Evolutionary conservation across 1,140 invertebrate genomes (phyloP).

Genomic region (Zeugodacus cucurbitae): DNA sequence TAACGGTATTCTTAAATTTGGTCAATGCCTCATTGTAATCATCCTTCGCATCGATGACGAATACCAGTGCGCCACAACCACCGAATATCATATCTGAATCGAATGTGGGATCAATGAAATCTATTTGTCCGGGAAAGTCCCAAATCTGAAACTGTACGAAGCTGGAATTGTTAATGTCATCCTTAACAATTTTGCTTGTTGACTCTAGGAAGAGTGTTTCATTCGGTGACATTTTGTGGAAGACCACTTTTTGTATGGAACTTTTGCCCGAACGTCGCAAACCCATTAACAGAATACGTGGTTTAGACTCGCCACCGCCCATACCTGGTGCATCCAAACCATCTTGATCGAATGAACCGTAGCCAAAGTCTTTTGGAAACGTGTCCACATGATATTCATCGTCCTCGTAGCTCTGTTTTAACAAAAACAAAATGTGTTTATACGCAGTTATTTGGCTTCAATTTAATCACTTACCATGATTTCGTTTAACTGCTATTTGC

Average conservation of each 20-base stretch:
- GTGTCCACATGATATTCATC: slow-evolving; percentile 76
- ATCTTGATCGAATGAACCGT: slow-evolving; percentile 86
- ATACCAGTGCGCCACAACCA: slow-evolving; percentile 94
- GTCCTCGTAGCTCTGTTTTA: slow-evolving; percentile 74
- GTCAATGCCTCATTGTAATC: slow-evolving; percentile 96
- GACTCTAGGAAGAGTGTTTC: slow-evolving; percentile 99
- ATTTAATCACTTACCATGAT: slow-evolving; percentile 1
- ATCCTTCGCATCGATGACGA: slow-evolving; percentile 99
- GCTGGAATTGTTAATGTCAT: slow-evolving; percentile 95
- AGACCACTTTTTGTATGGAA: slow-evolving; percentile 99
- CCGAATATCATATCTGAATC: slow-evolving; percentile 96
- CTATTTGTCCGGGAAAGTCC: slow-evolving; percentile 99
- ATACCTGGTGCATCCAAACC: slow-evolving; percentile 55
- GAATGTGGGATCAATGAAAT: slow-evolving; percentile 96
- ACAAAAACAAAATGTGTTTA: neutral
- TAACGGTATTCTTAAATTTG: slow-evolving; percentile 91
- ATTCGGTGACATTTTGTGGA: slow-evolving; percentile 99
- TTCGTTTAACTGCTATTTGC: neutral
- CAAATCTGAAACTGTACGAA: slow-evolving; percentile 99
- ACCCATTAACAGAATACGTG: slow-evolving; percentile 95
- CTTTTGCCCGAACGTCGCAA: slow-evolving; percentile 97
- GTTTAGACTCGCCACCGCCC: slow-evolving; percentile 72
- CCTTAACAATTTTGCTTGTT: slow-evolving; percentile 98
- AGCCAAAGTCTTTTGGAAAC: slow-evolving; percentile 93
- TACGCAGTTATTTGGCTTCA: slow-evolving; percentile 4